Conservation (phyloP, 2,113 vertebrate species). For the Lophius piscatorius region DNA sequence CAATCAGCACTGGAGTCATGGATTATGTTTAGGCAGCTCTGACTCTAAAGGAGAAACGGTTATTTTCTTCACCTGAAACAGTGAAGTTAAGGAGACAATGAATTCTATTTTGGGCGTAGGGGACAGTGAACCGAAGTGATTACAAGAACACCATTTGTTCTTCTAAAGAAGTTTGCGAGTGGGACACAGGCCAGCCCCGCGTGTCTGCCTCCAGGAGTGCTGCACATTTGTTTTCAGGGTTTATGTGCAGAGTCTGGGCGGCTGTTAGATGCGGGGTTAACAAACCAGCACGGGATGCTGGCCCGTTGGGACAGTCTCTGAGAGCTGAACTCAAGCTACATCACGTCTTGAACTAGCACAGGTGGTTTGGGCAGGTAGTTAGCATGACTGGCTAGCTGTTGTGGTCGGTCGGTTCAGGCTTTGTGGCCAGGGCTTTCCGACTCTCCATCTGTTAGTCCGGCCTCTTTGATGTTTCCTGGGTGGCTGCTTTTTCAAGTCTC, state of each 20-base stretch:
- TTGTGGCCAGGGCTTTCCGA: conserved; percentile 28
- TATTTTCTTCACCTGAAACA: conserved; percentile 10
- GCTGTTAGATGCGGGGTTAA: conserved; percentile 7
- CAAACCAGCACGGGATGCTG: conserved; percentile 13
- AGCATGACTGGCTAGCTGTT: conserved; percentile 24
- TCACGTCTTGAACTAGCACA: conserved; percentile 29
- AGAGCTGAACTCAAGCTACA: conserved; percentile 50
- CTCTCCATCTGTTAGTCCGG: conserved; percentile 30
- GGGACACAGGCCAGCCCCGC: conserved; percentile 40
- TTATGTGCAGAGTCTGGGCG: neutral
- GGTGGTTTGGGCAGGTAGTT: conserved; percentile 37
- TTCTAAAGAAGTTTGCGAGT: conserved; percentile 44
- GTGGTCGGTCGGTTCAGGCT: conserved; percentile 41
- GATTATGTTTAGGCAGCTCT: no score
- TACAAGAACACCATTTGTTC: neutral
- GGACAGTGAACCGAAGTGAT: conserved; percentile 27
- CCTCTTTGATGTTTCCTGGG: conserved; percentile 31
- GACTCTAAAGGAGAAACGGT: neutral
- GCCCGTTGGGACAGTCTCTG: conserved; percentile 12
- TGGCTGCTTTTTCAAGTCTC: conserved; percentile 38
- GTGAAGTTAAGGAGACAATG: neutral
- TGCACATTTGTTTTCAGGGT: conserved; percentile 8
- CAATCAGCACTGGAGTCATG: no score
- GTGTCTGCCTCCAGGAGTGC: conserved; percentile 34
- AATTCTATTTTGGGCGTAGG: neutral